Conservation (phyloP, 2,113 vertebrate genomes). For the Sminthopsis crassicaudata region DNA sequence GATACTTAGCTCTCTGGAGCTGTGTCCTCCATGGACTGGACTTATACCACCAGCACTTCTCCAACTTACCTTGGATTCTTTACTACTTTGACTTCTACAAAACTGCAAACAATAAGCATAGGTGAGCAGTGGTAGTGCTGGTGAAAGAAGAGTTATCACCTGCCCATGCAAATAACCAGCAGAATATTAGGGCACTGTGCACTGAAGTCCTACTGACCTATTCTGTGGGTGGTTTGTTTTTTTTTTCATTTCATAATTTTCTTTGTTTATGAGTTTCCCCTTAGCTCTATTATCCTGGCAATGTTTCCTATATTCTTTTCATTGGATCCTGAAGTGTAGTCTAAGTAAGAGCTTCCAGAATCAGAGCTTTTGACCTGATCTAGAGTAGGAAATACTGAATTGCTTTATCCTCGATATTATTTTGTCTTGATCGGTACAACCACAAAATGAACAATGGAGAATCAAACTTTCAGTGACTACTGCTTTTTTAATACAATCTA, state of each 20-base stretch:
- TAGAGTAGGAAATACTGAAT: background rate
- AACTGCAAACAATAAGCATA: no score
- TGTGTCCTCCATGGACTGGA: background rate
- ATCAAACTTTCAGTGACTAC: background rate
- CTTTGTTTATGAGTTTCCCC: background rate
- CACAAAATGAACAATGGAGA: slow-evolving; percentile 2
- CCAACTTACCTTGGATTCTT: no score
- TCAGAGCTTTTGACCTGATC: background rate
- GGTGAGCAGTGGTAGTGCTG: background rate
- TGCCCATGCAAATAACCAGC: background rate
- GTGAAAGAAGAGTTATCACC: background rate
- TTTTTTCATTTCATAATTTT: background rate
- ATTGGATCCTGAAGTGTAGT: background rate
- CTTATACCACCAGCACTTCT: background rate
- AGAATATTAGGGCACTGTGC: background rate
- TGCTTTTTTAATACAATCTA: background rate
- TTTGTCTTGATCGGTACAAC: background rate
- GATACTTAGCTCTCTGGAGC: background rate
- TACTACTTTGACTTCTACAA: no score
- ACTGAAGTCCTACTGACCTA: background rate
- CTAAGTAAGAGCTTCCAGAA: background rate
- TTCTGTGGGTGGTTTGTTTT: background rate
- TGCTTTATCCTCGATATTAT: background rate
- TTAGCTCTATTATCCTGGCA: background rate
- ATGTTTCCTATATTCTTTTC: background rate